These are phyloP conservation scores for Sminthopsis crassicaudata DNA, from an alignment of 2,113 vertebrate genomes.

Conservation along the genomic window DNA sequence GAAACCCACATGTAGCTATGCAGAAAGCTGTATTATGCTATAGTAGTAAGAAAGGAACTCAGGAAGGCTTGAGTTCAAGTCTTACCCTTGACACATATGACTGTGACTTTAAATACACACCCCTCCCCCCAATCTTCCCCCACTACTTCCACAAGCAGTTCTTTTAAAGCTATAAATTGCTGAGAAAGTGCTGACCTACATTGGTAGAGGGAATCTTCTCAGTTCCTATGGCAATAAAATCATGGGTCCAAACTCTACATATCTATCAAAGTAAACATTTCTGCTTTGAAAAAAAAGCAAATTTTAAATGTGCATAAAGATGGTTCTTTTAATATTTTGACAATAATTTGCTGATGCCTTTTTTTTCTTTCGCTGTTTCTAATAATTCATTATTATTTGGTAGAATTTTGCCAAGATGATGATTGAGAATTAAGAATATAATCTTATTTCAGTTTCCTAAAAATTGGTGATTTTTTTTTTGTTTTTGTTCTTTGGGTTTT, in stretches of 20 bases:
- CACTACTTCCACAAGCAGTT: background rate
- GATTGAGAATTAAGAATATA: background rate
- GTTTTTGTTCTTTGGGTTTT: constrained; percentile 11
- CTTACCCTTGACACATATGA: background rate
- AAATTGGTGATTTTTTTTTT: background rate
- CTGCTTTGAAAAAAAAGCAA: background rate
- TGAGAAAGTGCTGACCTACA: background rate
- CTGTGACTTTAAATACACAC: background rate
- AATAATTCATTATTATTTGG: background rate
- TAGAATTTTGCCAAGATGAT: background rate
- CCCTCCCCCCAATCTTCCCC: background rate
- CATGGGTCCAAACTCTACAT: background rate
- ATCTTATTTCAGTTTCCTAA: background rate
- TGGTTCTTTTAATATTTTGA: background rate
- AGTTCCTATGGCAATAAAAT: background rate
- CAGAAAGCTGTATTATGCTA: background rate
- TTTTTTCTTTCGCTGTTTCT: background rate
- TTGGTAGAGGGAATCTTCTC: background rate
- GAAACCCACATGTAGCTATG: background rate
- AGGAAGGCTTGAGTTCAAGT: background rate
- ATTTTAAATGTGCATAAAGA: constrained; percentile 5
- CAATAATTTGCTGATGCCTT: background rate
- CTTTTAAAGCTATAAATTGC: background rate
- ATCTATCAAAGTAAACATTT: background rate
- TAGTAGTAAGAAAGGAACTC: background rate